A percentile compares a stretch with the other conserved stretches of the same genome.
Evolutionary conservation across 2,113 vertebrate species (phyloP).

Genomic region (Protobothrops mucrosquamatus): DNA sequence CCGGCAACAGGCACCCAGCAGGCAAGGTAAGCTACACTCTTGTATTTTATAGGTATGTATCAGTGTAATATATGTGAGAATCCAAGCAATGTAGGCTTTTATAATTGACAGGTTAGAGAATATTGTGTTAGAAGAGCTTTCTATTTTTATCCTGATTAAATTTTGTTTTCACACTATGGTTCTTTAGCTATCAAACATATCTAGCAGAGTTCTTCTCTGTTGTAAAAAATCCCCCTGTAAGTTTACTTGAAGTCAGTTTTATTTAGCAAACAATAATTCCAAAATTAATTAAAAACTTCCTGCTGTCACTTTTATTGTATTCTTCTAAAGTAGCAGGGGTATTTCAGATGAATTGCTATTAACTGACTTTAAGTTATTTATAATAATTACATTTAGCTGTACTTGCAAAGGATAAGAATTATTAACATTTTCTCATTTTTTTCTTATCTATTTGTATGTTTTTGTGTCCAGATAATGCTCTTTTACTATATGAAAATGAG

Average conservation of each 20-base stretch:
- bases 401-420: not conserved
- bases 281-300: not conserved
- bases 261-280: not conserved
- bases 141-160: not conserved
- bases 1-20: conserved; percentile 72
- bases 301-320: not conserved
- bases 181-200: not conserved
- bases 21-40: conserved; percentile 75
- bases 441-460: not conserved
- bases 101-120: not conserved
- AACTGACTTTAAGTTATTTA: not conserved
- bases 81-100: not conserved
- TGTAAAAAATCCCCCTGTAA: not conserved
- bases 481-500: not conserved
- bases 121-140: not conserved
- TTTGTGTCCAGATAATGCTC: not conserved
- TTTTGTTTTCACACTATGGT: not conserved
- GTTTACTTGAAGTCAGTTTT: not conserved
- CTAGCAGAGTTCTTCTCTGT: no score
- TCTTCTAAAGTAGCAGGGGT: not conserved
- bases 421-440: not conserved
- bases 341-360: not conserved
- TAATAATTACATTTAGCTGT: not conserved
- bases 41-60: not conserved
- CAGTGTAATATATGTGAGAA: not conserved